Base-by-base conservation (phyloP, 2,888 invertebrate species). In the Argyresthia goedartella region DNA sequence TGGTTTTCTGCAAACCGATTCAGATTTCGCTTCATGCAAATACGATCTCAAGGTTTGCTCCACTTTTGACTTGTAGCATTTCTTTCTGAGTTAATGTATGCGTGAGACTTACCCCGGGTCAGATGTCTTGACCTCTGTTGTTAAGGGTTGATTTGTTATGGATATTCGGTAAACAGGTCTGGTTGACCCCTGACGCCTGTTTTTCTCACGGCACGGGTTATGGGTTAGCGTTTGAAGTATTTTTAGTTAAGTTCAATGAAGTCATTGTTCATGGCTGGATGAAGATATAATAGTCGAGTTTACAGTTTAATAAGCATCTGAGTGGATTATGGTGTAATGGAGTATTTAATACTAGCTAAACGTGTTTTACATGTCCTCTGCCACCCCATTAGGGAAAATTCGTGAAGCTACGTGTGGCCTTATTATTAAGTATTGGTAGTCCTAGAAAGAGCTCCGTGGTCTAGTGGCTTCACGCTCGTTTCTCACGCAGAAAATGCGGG, bases 81-180 rank as follows among this genome's bases (percentile, higher is more conserved):
- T 10, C 46, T 25, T 16, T 45, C 1, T 33, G 4, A 1, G 46
- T 33, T 50, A n/a, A 44, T 39, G 2, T 25, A 49, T 14, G 9
- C 13, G 47, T 39, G 8, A 45, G 62, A 57, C 74, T 73, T 74
- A 73, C 76, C 71, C 70, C 65, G 78, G 84, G 84, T 84, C 78
- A 82, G 60, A 79, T 74, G 79, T 78, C 77, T 71, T 73, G 79
- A 81, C 76, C 79, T 71, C 63, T 65, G 15, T 42, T 10, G n/a
- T 65, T 63, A 55, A 57, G 59, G 64, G 68, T 64, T 65, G 67
- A 66, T 58, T 52, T 63, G 50, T 43, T 34, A 65, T 69, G 69
- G 66, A 69, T 65, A 64, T 68, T 71, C 71, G 66, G 66, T 64
- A 62, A 62, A 69, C 74, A 78, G 78, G 80, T 79, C 67, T 51